Evolutionary conservation across 2,888 invertebrate genomes (phyloP), one percentile per base, ranked within the genome.

Genomic region (Cinara cedri): DNA sequence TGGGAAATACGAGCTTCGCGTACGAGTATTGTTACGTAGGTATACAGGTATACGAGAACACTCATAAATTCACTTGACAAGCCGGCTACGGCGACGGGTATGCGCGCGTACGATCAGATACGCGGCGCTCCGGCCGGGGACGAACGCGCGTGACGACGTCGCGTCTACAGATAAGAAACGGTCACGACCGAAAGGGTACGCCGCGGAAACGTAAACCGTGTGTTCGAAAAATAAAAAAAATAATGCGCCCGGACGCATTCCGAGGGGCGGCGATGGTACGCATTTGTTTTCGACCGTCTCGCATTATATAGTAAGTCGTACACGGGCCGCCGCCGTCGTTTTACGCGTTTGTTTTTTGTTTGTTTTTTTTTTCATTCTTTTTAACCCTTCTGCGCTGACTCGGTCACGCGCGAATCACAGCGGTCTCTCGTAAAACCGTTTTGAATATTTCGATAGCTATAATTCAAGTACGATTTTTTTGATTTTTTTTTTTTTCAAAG

Each of bases 141-240:
- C n/a, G n/a, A n/a, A n/a, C n/a, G 34, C 57, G 62, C 78, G 60
- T 70, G 78, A 78, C 57, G 62, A 70, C 68, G 60, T 34, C 11
- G 60, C 11, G 70, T 76, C 57, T 68, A n/a, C n/a, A 68, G 76
- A 76, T 66, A 76, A 76, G 68, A 68, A 66, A 68, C 46, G 76
- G 76, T 78, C 78, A 78, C 78, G 74, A 75, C 63, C 63, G 24
- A 62, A 51, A 24, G 44, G 51, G 63, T 65, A 75, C 42, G n/a
- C n/a, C n/a, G n/a, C n/a, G 65, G 14, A 62, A 74, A 74, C 62
- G 62, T 62, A 51, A 16, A 51, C 49, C 8, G 9, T 63, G 51
- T 46, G 49, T 62, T 34, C 49, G 51, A 62, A 51, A 62, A 16
- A 63, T 62, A 62, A 62, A 57, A 51, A 34, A 49, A 21, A n/a